Conservation (phyloP, 2,888 invertebrate species). For the Nomada ruficornis region DNA sequence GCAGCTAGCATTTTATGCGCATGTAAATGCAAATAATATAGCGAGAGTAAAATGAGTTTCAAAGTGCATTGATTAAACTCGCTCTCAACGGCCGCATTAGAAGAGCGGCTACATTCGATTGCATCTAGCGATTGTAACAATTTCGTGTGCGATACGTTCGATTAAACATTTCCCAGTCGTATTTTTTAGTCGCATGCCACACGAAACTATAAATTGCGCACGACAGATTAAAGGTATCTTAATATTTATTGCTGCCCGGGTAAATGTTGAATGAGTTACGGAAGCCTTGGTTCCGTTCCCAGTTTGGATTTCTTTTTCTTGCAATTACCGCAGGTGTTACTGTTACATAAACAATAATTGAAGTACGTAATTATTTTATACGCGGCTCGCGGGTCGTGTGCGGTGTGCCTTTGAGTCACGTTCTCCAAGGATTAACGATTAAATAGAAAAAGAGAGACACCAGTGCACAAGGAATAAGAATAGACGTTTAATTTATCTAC, state of each 20-base stretch:
- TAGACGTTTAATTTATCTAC: constrained; percentile 50
- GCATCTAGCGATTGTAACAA: background rate
- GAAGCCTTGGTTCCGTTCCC: too few species aligned
- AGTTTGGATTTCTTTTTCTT: too few species aligned
- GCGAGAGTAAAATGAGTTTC: background rate
- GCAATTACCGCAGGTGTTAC: constrained; percentile 1
- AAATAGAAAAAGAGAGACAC: constrained; percentile 29
- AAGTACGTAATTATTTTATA: constrained; percentile 13
- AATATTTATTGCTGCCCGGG: too few species aligned
- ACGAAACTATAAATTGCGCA: too few species aligned
- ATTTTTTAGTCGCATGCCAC: too few species aligned
- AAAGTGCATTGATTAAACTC: background rate
- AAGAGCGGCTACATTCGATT: background rate
- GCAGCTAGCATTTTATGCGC: constrained; percentile 11
- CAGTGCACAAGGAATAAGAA: constrained; percentile 35
- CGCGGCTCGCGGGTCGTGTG: background rate
- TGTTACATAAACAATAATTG: constrained; percentile 25
- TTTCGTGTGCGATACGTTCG: too few species aligned
- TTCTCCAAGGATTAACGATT: constrained; percentile 41
- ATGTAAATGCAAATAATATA: constrained; percentile 5
- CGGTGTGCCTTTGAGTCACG: constrained; percentile 45
- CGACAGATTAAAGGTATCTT: too few species aligned
- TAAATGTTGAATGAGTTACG: too few species aligned
- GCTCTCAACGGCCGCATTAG: background rate
- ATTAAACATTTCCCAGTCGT: too few species aligned